Evolutionary conservation across 2,113 vertebrate genomes (phyloP).

Genomic region (Kryptolebias marmoratus): DNA sequence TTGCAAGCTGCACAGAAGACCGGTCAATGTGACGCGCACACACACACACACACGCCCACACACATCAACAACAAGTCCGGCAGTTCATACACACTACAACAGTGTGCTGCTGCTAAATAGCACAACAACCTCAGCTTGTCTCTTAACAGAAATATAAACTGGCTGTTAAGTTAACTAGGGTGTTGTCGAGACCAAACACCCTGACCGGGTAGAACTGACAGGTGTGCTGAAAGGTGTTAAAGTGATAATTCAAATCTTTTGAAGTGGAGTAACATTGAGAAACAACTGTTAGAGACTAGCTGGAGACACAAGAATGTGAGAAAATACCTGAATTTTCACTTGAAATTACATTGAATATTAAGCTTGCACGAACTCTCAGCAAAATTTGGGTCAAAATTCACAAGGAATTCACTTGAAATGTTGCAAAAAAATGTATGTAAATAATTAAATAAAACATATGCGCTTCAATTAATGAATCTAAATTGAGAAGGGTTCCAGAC

Average conservation of each 20-base stretch:
- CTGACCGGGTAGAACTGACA: slow-evolving; percentile 7
- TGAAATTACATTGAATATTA: too few species aligned
- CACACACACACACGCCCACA: neutral
- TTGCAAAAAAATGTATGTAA: too few species aligned
- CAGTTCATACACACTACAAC: neutral
- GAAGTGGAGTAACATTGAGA: too few species aligned
- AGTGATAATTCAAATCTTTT: neutral
- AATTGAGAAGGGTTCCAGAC: too few species aligned
- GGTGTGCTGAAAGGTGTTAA: slow-evolving; percentile 24
- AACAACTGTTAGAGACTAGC: too few species aligned
- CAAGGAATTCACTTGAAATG: too few species aligned
- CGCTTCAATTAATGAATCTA: too few species aligned
- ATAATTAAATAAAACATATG: too few species aligned
- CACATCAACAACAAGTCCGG: slow-evolving; percentile 21
- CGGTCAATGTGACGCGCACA: neutral
- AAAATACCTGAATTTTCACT: too few species aligned
- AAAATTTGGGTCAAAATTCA: too few species aligned
- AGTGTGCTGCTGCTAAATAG: slow-evolving; percentile 41
- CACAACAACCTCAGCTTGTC: slow-evolving; percentile 32
- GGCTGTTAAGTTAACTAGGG: slow-evolving; percentile 13
- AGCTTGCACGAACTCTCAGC: too few species aligned
- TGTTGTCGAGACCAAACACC: slow-evolving; percentile 3
- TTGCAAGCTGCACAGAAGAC: slow-evolving; percentile 21
- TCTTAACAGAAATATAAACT: slow-evolving; percentile 39
- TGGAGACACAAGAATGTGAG: too few species aligned